phyloP scores from a whole-genome alignment of 2,113 vertebrate species.

The Canis aureus region DNA sequence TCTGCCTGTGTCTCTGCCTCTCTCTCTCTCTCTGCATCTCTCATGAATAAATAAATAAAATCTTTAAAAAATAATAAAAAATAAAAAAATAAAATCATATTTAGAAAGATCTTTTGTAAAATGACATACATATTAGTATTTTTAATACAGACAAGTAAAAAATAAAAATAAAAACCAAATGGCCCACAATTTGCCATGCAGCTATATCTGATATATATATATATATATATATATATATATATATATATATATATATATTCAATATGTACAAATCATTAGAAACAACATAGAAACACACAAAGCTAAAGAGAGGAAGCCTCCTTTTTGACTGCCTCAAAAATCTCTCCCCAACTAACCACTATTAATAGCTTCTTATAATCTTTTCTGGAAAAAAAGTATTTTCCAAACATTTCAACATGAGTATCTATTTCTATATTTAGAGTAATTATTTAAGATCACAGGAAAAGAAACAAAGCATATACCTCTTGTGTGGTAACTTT shows the following conservation, averaged over 20 bases:
- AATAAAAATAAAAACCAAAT: neutral
- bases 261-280: neutral
- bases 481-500: neutral
- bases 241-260: neutral
- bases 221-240: neutral
- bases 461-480: neutral
- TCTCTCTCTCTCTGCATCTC: no score
- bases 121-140: neutral
- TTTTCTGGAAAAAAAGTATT: neutral
- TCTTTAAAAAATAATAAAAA: no score
- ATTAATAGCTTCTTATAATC: neutral
- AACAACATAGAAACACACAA: neutral
- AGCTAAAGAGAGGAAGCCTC: neutral
- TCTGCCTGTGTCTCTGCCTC: no score
- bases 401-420: neutral
- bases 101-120: neutral
- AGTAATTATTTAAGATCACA: neutral
- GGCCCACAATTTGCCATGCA: neutral
- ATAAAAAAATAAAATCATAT: neutral
- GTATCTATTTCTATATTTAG: neutral
- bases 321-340: neutral
- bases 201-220: neutral
- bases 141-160: neutral
- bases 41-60: no score
- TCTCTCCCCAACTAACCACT: neutral